Percentiles rank a stretch among this genome's conserved stretches.
These are phyloP conservation scores for Heliconius erato DNA, from an alignment of 2,888 invertebrate genomes.

Conservation along the genomic window DNA sequence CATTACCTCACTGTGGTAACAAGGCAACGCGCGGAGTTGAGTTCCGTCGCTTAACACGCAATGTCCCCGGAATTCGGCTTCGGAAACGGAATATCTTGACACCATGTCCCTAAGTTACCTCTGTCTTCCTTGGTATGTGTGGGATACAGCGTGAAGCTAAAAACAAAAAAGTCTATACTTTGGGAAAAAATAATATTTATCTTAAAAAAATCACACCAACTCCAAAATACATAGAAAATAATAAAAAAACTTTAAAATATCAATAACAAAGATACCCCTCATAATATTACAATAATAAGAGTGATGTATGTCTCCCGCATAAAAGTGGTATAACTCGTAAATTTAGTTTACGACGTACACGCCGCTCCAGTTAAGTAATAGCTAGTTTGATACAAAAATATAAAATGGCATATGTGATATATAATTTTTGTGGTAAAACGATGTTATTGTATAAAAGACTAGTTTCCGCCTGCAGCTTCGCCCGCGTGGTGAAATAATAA, in stretches of 20 bases:
- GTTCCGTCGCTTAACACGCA: not conserved
- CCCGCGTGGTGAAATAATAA: too few species aligned
- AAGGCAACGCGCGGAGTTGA: not conserved
- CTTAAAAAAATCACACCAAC: not conserved
- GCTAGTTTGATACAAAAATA: constrained; percentile 23
- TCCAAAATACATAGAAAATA: not conserved
- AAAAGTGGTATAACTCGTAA: constrained; percentile 26
- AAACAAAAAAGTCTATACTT: not conserved
- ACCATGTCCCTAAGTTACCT: not conserved
- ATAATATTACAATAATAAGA: constrained; percentile 31
- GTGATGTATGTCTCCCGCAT: constrained; percentile 23
- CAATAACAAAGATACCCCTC: not conserved
- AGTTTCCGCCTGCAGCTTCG: too few species aligned
- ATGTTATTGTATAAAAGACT: too few species aligned
- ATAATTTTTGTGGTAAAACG: too few species aligned
- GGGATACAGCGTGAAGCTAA: not conserved
- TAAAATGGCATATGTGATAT: not conserved
- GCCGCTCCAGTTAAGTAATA: constrained; percentile 29
- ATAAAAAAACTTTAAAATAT: constrained; percentile 16
- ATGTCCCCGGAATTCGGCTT: not conserved
- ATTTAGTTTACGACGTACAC: constrained; percentile 26
- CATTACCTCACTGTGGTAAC: not conserved
- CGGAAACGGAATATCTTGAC: not conserved
- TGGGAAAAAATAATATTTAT: not conserved
- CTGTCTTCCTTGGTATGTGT: not conserved